These are phyloP conservation scores for Danio albolineatus DNA, from an alignment of 2,797 vertebrate species.

Conservation along the genomic window DNA sequence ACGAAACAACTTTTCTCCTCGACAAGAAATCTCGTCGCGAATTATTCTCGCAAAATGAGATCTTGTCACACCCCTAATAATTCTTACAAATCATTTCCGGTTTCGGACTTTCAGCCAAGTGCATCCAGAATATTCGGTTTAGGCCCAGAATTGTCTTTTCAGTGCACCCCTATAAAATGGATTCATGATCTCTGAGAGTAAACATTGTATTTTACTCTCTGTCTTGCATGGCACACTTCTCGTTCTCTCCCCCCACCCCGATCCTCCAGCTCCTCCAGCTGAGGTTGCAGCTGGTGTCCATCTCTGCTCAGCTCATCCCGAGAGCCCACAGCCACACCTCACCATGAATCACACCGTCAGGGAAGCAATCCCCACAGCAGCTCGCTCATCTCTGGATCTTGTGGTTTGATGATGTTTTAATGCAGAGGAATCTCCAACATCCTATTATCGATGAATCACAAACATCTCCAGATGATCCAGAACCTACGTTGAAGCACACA, in stretches of 20 bases:
- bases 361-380: conserved; percentile 1
- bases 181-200: neutral
- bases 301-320: conserved; percentile 59
- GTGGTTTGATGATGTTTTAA: conserved; percentile 25
- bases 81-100: too few species aligned
- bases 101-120: too few species aligned
- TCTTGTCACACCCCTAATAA: too few species aligned
- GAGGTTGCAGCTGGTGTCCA: conserved; percentile 47
- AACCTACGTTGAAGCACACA: conserved; percentile 42
- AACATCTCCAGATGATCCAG: conserved; percentile 15
- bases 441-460: conserved; percentile 16
- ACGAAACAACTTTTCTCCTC: too few species aligned
- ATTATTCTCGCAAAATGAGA: too few species aligned
- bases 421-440: conserved; percentile 9
- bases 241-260: neutral
- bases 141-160: too few species aligned
- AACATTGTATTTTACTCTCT: neutral
- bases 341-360: conserved; percentile 31
- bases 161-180: too few species aligned
- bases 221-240: neutral
- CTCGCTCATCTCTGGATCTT: neutral
- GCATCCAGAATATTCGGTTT: too few species aligned
- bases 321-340: conserved; percentile 55
- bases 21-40: too few species aligned
- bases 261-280: conserved; percentile 5